Percentiles rank a stretch among this genome's conserved stretches.
Conservation (phyloP, 2,797 vertebrate species). For the Tokudaia tokunoshimensis region DNA sequence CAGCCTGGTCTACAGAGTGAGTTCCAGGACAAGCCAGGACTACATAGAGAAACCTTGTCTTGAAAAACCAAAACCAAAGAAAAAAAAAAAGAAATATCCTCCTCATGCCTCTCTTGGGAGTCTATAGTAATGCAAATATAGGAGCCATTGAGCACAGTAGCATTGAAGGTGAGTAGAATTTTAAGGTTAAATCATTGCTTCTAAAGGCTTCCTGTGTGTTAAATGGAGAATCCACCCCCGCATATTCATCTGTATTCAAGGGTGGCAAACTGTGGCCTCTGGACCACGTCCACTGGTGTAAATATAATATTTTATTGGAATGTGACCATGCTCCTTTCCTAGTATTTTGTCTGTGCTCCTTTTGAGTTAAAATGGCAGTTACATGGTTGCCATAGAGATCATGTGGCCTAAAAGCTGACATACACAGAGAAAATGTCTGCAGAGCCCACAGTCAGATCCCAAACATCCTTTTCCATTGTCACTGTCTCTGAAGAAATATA, state of each 20-base stretch:
- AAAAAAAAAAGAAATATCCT: not conserved
- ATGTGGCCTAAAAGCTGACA: not conserved
- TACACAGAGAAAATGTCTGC: not conserved
- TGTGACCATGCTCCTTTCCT: not conserved
- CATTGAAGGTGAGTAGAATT: not conserved
- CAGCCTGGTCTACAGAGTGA: no score
- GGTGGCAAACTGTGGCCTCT: not conserved
- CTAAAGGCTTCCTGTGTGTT: not conserved
- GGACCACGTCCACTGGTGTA: not conserved
- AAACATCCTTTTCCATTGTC: not conserved
- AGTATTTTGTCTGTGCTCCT: not conserved
- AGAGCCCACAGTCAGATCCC: not conserved
- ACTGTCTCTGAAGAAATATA: not conserved
- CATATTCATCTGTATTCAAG: not conserved
- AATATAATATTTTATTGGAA: not conserved
- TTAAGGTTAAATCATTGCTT: slow-evolving; percentile 20
- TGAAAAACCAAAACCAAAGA: no score
- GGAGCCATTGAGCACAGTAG: not conserved
- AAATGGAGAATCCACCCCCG: not conserved
- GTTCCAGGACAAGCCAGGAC: no score
- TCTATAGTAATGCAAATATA: not conserved
- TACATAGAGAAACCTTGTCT: no score
- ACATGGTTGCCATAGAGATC: not conserved
- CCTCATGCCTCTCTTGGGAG: not conserved
- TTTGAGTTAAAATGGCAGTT: not conserved